These are phyloP conservation scores for Neotoxoptera formosana DNA, from an alignment of 1,140 invertebrate genomes.

Conservation along the genomic window DNA sequence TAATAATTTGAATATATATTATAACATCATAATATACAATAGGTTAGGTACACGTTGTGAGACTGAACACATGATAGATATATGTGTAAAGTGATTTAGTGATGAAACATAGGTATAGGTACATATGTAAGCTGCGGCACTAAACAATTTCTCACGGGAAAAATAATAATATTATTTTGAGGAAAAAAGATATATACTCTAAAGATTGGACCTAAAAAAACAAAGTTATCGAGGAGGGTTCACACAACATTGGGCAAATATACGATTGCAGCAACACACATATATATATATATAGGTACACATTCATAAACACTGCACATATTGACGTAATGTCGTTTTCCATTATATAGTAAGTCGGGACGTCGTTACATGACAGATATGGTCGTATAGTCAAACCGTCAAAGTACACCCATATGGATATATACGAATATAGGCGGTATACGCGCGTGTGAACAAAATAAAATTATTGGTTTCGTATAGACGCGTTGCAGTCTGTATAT, in stretches of 20 bases:
- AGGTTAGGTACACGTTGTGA: neutral
- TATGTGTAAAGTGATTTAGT: neutral
- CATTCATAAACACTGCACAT: neutral
- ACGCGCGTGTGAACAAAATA: neutral
- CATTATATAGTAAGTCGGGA: neutral
- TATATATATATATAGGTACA: too few relatives aligned
- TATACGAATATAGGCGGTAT: too few relatives aligned
- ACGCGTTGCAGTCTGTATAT: neutral
- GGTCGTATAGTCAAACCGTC: neutral
- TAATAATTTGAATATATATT: neutral
- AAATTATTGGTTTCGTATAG: constrained; percentile 15
- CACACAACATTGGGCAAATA: neutral
- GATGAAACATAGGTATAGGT: neutral
- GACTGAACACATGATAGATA: neutral
- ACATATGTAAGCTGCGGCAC: neutral
- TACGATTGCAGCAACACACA: neutral
- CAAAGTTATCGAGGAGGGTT: neutral
- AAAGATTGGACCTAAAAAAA: constrained; percentile 39
- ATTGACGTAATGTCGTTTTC: constrained; percentile 20
- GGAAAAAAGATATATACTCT: neutral
- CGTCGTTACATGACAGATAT: neutral
- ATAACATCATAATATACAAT: neutral
- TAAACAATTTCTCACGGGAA: neutral
- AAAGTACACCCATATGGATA: neutral
- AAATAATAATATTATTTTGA: neutral